Conservation (phyloP, 2,797 vertebrate species). For the Pelodytes ibericus region DNA sequence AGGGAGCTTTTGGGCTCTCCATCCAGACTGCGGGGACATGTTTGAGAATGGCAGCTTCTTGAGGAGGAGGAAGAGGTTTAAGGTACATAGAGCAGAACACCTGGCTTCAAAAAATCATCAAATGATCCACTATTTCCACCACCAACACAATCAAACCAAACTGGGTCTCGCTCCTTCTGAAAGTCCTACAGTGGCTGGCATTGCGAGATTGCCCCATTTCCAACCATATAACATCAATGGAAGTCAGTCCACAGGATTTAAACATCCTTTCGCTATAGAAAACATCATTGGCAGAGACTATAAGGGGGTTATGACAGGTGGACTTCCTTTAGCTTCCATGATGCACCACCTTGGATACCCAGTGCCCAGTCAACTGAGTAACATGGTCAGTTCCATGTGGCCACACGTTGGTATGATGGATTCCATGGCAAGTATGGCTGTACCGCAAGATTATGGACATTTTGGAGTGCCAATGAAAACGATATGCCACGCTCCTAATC, state of each 20-base stretch:
- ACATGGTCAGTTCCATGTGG: slow-evolving; percentile 93
- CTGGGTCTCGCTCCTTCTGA: slow-evolving; percentile 75
- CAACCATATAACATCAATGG: slow-evolving; percentile 81
- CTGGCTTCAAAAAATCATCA: slow-evolving; percentile 81
- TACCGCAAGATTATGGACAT: slow-evolving; percentile 85
- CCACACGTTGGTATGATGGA: slow-evolving; percentile 93
- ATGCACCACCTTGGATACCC: slow-evolving; percentile 97
- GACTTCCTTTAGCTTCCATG: slow-evolving; percentile 90
- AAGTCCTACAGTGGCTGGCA: slow-evolving; percentile 66
- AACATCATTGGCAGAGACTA: slow-evolving; percentile 95
- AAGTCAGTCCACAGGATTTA: slow-evolving; percentile 84
- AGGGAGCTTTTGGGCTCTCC: slow-evolving; percentile 93
- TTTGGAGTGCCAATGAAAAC: slow-evolving; percentile 91
- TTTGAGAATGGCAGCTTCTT: slow-evolving; percentile 95
- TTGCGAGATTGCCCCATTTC: slow-evolving; percentile 85
- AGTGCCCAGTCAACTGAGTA: slow-evolving; percentile 85
- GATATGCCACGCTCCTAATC: slow-evolving; percentile 83
- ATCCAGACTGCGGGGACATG: slow-evolving; percentile 95
- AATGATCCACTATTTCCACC: slow-evolving; percentile 90
- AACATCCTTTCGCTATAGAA: slow-evolving; percentile 96
- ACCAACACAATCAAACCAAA: slow-evolving; percentile 74
- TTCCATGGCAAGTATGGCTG: slow-evolving; percentile 78
- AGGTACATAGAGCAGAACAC: slow-evolving; percentile 80
- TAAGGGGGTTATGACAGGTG: slow-evolving; percentile 88
- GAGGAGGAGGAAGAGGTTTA: slow-evolving; percentile 90